Evolutionary conservation across 2,797 vertebrate species (phyloP).

Genomic region (Crax fasciolata): DNA sequence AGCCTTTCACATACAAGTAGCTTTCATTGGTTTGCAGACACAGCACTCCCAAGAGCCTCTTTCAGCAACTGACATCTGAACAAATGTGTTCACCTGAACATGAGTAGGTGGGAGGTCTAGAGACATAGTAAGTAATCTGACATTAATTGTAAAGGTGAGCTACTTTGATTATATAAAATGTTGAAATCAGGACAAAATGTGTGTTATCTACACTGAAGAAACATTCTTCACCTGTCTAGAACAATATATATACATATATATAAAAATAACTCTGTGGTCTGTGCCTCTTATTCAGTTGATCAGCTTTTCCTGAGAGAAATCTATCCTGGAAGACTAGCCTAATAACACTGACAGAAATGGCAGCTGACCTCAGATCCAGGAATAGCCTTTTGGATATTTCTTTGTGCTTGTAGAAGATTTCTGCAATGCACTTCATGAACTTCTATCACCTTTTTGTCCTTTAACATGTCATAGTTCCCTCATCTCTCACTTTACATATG

Average conservation of each 20-base stretch:
- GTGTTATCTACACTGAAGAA: neutral
- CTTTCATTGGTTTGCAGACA: neutral
- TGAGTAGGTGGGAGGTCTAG: neutral
- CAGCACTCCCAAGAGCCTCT: neutral
- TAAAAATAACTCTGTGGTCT: neutral
- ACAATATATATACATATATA: neutral
- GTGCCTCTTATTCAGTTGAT: neutral
- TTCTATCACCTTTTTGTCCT: neutral
- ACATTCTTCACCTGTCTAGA: neutral
- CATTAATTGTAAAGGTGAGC: neutral
- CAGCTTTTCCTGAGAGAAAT: neutral
- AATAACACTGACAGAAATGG: neutral
- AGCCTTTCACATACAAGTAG: neutral
- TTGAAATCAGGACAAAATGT: neutral
- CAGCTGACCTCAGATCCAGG: neutral
- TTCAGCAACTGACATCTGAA: neutral
- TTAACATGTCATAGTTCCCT: neutral
- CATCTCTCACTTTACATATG: neutral
- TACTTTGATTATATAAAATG: neutral
- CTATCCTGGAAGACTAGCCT: neutral
- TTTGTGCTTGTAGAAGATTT: neutral
- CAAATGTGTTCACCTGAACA: neutral
- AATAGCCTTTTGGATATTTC: neutral
- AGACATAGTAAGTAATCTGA: neutral
- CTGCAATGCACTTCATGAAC: neutral